Evolutionary conservation across 1,140 invertebrate species (phyloP).

Genomic region (Stegodyphus dumicola): DNA sequence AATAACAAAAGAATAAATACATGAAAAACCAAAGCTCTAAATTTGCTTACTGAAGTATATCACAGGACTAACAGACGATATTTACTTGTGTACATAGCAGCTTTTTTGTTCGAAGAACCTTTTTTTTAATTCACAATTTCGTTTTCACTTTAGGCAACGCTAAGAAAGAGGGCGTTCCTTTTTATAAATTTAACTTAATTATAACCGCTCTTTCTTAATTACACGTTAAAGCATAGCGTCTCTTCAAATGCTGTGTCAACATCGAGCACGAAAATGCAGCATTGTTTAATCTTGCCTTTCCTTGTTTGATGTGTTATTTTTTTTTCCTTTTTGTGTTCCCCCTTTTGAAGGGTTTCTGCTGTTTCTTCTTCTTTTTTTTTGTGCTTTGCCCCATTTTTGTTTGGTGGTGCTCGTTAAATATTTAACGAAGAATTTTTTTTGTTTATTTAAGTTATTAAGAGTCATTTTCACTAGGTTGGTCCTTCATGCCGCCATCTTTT

Average conservation of each 20-base stretch:
- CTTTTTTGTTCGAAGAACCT: constrained; percentile 4
- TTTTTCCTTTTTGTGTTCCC: neutral
- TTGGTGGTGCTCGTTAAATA: constrained; percentile 59
- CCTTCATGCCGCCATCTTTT: constrained; percentile 39
- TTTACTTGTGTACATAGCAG: constrained; percentile 57
- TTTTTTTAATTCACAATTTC: constrained; percentile 48
- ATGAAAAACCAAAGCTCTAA: constrained; percentile 35
- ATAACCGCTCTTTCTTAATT: constrained; percentile 60
- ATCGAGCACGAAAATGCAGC: constrained; percentile 41
- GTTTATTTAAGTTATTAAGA: constrained; percentile 61
- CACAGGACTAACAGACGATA: constrained; percentile 45
- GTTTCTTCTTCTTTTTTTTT: constrained; percentile 7
- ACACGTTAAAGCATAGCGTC: constrained; percentile 41
- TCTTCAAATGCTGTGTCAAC: constrained; percentile 60
- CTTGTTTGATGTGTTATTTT: constrained; percentile 56
- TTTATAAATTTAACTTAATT: constrained; percentile 62
- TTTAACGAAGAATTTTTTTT: constrained; percentile 56
- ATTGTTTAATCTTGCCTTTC: constrained; percentile 57
- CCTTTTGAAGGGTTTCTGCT: neutral
- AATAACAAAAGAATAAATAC: constrained; percentile 56
- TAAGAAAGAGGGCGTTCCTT: constrained; percentile 30
- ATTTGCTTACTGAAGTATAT: constrained; percentile 60
- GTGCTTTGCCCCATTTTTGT: constrained; percentile 52
- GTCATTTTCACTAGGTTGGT: constrained; percentile 48
- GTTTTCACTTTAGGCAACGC: constrained; percentile 59